These are phyloP conservation scores for Apodemia mormo DNA, from an alignment of 2,888 invertebrate genomes.

Conservation along the genomic window DNA sequence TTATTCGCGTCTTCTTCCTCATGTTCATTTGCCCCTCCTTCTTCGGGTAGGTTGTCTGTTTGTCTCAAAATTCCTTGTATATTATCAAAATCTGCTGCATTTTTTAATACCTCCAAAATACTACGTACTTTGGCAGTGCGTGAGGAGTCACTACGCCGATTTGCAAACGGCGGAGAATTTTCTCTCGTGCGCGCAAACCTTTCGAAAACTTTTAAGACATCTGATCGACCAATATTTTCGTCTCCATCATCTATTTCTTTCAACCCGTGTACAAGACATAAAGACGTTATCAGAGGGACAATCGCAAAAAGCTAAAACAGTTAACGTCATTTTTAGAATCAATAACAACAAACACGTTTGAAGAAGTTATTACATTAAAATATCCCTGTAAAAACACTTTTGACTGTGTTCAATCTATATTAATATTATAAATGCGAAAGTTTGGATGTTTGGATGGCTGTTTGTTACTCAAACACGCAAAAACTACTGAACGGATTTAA, in stretches of 20 bases:
- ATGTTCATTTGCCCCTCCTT: not conserved
- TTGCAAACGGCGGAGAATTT: not conserved
- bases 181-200: not conserved
- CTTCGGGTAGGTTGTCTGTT: not conserved
- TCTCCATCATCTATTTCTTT: not conserved
- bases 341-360: too few relatives aligned
- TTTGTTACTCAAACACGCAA: too few relatives aligned
- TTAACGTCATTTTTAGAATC: too few relatives aligned
- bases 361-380: too few relatives aligned
- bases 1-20: not conserved
- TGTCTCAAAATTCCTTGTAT: not conserved
- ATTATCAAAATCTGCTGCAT: not conserved
- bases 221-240: not conserved
- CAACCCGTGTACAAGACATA: not conserved
- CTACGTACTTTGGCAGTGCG: not conserved
- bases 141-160: not conserved
- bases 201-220: not conserved
- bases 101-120: not conserved
- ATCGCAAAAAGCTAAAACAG: not conserved
- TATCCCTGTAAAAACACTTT: too few relatives aligned
- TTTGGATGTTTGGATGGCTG: too few relatives aligned
- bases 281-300: not conserved
- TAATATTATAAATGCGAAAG: too few relatives aligned
- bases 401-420: too few relatives aligned
- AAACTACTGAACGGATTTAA: too few relatives aligned